A percentile compares a stretch with the other conserved stretches of the same genome.
Evolutionary conservation across 2,888 invertebrate genomes (phyloP).

Genomic region (Chrysolina haemoptera): DNA sequence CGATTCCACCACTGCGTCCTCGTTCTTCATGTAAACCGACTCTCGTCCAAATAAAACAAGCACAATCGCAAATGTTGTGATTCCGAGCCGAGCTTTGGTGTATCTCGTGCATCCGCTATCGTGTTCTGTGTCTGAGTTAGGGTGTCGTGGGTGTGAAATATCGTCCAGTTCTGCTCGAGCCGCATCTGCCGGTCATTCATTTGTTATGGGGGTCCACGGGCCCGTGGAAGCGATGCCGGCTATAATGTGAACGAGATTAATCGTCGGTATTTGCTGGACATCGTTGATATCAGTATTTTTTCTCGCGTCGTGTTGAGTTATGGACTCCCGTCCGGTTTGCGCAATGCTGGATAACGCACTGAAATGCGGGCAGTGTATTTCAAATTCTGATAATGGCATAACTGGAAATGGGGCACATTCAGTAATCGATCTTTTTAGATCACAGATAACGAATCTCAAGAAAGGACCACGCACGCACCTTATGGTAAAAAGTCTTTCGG

Average conservation of each 20-base stretch:
- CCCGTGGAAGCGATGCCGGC: not conserved
- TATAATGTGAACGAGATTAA: conserved; percentile 12
- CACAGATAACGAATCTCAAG: no score
- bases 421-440: no score
- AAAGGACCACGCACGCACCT: no score
- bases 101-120: conserved; percentile 61
- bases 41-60: conserved; percentile 21
- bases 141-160: conserved; percentile 61
- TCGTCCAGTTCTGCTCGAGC: conserved; percentile 44
- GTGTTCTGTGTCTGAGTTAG: conserved; percentile 55
- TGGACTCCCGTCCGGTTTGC: not conserved
- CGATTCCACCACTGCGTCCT: not conserved
- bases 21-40: conserved; percentile 18
- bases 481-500: no score
- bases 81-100: conserved; percentile 57
- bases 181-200: conserved; percentile 52
- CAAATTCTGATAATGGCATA: no score
- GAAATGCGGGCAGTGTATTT: no score
- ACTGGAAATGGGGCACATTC: no score
- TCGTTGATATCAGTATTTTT: not conserved
- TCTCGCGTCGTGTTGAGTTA: not conserved
- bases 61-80: conserved; percentile 37
- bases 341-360: no score
- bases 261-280: not conserved
- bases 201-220: conserved; percentile 39